phyloP scores from a whole-genome alignment of 2,797 vertebrate genomes.

The Intellagama lesueurii region DNA sequence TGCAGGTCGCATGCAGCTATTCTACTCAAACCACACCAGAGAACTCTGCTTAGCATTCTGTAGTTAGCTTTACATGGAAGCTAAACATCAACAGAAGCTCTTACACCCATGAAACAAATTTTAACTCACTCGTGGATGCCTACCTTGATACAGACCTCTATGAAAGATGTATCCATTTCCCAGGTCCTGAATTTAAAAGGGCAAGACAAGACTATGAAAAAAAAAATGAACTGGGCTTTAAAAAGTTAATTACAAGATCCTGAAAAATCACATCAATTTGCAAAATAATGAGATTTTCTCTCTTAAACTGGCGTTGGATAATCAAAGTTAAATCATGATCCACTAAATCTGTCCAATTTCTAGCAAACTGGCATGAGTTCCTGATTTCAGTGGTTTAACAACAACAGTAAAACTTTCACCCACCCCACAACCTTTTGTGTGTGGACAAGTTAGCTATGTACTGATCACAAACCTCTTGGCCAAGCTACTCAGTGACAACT shows the following conservation, averaged over 20 bases:
- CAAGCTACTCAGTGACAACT: not conserved
- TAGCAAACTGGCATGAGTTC: not conserved
- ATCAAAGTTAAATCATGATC: not conserved
- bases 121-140: not conserved
- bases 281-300: not conserved
- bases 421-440: not conserved
- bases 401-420: not conserved
- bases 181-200: constrained; percentile 39
- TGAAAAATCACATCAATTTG: not conserved
- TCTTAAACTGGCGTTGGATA: not conserved
- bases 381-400: not conserved
- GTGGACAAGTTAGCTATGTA: not conserved
- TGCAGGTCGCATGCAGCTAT: constrained; percentile 34
- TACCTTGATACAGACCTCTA: constrained; percentile 2
- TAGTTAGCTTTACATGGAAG: constrained; percentile 26
- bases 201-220: constrained; percentile 41
- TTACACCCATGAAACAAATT: not conserved
- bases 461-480: not conserved
- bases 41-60: constrained; percentile 10
- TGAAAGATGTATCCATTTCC: constrained; percentile 30
- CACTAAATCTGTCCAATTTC: not conserved
- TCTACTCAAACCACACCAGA: constrained; percentile 11
- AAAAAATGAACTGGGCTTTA: constrained; percentile 34
- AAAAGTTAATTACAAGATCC: constrained; percentile 16
- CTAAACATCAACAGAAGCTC: constrained; percentile 18